Base-by-base conservation (phyloP, 2,797 vertebrate species). In the Australoheros facetus region DNA sequence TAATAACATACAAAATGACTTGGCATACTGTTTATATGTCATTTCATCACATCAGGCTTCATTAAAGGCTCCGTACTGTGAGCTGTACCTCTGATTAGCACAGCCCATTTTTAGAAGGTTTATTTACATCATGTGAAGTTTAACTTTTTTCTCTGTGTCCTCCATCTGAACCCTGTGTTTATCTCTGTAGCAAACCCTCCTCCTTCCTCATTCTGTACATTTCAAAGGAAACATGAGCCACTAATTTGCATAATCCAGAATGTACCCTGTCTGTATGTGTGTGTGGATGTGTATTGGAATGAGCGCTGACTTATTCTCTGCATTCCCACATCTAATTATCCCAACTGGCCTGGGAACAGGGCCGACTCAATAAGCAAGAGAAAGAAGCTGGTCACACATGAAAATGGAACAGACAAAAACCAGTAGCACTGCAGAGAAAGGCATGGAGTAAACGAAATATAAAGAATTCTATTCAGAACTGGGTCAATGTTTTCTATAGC, bases 271-370 rank as follows among this genome's bases (percentile, higher is more conserved):
- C 78, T 73, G 60, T 57, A 28, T 66, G 71, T n/a, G 54, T 39
- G 59, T 53, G 64, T 75, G 69, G 37, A 3, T 79, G 79, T 81
- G 81, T 66, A 66, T 77, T 78, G 77, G 86, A 84, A 89, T 80
- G 85, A 87, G 89, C 83, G 70, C 72, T 85, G 90, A 91, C 87
- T 92, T 92, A 90, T 92, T 93, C 90, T 89, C 78, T 84, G 75
- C 88, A 83, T 92, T 93, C 91, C 91, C 89, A 93, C 93, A 95
- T 93, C 93, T 92, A 93, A 94, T 95, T 94, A 94, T 94, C 76
- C 90, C 71, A 75, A 62, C 85, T 90, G 90, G 91, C 91, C 90
- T 82, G 85, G 87, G 92, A 91, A 90, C 87, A 87, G 59, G 62
- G 75, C 85, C 75, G 72, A 69, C 88, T 92, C 87, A 90, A 74